A percentile compares a stretch with the other conserved stretches of the same genome.
These are phyloP conservation scores for Brachionus asplanchnoidis DNA, from an alignment of 1,140 invertebrate genomes.

Conservation along the genomic window DNA sequence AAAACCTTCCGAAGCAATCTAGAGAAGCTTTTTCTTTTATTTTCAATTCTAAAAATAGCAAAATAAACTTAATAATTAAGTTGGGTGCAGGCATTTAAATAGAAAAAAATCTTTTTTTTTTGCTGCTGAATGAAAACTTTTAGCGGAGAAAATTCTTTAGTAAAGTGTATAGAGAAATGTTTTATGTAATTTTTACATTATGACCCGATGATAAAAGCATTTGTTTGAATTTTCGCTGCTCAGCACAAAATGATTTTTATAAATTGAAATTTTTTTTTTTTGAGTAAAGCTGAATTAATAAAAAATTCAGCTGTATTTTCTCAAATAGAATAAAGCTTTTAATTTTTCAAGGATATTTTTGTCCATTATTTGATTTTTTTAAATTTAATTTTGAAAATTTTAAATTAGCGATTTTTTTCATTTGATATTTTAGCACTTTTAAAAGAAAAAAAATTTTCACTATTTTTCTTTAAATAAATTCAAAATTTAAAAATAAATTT, in stretches of 20 bases:
- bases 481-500: no score
- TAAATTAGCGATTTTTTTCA: no score
- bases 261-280: background rate
- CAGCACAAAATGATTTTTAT: background rate
- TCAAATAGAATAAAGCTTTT: background rate
- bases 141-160: background rate
- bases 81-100: background rate
- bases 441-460: no score
- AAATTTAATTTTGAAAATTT: no score
- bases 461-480: no score
- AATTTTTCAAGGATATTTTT: background rate
- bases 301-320: background rate
- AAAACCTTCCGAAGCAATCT: background rate
- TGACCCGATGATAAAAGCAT: background rate
- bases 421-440: no score
- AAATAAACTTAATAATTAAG: background rate
- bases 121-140: no score
- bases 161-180: background rate
- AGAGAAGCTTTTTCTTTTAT: background rate
- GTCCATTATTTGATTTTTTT: no score
- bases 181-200: background rate
- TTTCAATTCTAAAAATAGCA: background rate
- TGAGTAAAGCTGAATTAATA: background rate
- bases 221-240: background rate
- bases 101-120: background rate